Percentiles rank a stretch among this genome's conserved stretches.
These are phyloP conservation scores for Euclidia mi DNA, from an alignment of 2,888 invertebrate genomes.

Conservation along the genomic window DNA sequence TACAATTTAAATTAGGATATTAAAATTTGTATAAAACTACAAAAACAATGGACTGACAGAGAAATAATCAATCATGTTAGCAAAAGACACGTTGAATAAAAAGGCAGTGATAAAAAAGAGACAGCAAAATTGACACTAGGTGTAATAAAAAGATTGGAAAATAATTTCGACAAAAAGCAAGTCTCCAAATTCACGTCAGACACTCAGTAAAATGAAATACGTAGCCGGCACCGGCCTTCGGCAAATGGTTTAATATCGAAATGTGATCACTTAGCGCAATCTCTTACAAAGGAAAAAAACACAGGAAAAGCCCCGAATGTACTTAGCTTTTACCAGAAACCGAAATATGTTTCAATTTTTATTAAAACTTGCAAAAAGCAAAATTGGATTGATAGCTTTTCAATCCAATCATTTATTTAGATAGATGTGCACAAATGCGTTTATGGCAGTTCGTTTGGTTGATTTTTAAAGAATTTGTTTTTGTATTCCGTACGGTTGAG, in stretches of 20 bases:
- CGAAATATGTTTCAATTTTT: slow-evolving; percentile 86
- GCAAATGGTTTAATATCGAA: slow-evolving; percentile 90
- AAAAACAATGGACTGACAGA: slow-evolving; percentile 29
- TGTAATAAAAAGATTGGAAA: slow-evolving; percentile 85
- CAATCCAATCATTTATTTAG: slow-evolving; percentile 70
- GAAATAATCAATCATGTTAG: slow-evolving; percentile 49
- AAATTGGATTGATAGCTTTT: slow-evolving; percentile 77
- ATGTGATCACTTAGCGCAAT: slow-evolving; percentile 90
- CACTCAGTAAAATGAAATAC: slow-evolving; percentile 90
- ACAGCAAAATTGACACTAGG: slow-evolving; percentile 78
- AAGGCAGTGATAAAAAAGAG: slow-evolving; percentile 60
- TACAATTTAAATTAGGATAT: slow-evolving; percentile 32
- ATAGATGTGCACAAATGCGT: slow-evolving; percentile 58
- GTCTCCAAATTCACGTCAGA: slow-evolving; percentile 87
- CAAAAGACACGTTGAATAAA: slow-evolving; percentile 47
- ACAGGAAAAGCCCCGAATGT: slow-evolving; percentile 80
- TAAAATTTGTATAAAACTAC: slow-evolving; percentile 32
- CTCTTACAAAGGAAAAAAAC: slow-evolving; percentile 88
- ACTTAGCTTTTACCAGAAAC: slow-evolving; percentile 85
- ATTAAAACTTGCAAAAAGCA: slow-evolving; percentile 75
- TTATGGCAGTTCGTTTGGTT: slow-evolving; percentile 42
- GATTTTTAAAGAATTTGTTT: slow-evolving; percentile 47
- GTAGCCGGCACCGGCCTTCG: slow-evolving; percentile 87
- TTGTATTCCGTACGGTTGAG: slow-evolving; percentile 40
- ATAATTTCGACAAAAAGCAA: slow-evolving; percentile 87